Percentiles rank a stretch among this genome's conserved stretches.
phyloP scores from a whole-genome alignment of 2,888 invertebrate genomes.

The Pocota personata region DNA sequence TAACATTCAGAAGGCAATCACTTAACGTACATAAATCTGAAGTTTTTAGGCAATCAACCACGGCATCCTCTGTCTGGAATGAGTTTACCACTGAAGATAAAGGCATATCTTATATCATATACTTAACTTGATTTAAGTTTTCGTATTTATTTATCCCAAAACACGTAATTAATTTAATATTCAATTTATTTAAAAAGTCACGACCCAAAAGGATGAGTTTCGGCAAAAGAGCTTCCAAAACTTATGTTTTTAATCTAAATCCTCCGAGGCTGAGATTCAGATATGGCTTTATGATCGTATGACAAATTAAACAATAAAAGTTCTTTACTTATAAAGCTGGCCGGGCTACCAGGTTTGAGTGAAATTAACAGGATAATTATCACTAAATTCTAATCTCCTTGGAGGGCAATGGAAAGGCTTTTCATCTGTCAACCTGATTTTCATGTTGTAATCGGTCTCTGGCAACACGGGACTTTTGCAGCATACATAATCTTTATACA shows the following conservation, averaged over 20 bases:
- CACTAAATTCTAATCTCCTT: no score
- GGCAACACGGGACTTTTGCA: no score
- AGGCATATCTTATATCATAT: no score
- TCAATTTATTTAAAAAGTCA: not conserved
- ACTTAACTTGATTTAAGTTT: no score
- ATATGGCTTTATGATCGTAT: not conserved
- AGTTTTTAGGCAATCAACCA: no score
- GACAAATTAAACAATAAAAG: not conserved
- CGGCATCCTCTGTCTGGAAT: not conserved
- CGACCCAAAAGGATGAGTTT: slow-evolving; percentile 3
- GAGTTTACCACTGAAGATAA: slow-evolving; percentile 4
- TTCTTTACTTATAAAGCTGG: slow-evolving; percentile 19
- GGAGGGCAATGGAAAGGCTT: no score
- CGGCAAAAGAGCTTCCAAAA: not conserved
- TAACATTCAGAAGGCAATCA: no score
- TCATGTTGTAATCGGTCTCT: no score
- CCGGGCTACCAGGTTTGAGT: slow-evolving; percentile 18
- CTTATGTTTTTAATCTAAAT: slow-evolving; percentile 8
- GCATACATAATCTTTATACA: no score
- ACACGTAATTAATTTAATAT: slow-evolving; percentile 2
- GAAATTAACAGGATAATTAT: no score
- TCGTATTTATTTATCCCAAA: no score
- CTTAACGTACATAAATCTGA: not conserved
- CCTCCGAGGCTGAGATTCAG: slow-evolving; percentile 10
- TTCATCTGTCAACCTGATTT: no score